A percentile compares a stretch with the other conserved stretches of the same genome.
Evolutionary conservation across 2,113 vertebrate species (phyloP).

Genomic region (Myrmecobius fasciatus): DNA sequence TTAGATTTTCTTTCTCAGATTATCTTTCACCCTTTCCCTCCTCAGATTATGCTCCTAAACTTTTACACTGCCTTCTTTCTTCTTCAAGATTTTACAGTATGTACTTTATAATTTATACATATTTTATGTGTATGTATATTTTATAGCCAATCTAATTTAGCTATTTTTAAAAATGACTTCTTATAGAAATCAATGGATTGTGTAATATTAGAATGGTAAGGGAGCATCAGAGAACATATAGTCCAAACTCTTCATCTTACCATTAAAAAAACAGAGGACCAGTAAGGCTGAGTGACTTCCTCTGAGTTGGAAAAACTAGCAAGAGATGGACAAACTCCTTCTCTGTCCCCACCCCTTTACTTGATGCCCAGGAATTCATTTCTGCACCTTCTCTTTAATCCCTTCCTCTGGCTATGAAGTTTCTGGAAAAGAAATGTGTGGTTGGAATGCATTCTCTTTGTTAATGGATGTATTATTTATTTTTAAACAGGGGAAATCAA

Average conservation of each 20-base stretch:
- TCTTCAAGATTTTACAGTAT: constrained; percentile 22
- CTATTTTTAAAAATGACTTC: neutral
- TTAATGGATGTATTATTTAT: neutral
- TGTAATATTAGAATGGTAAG: neutral
- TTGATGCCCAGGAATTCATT: constrained; percentile 19
- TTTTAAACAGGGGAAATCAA: neutral
- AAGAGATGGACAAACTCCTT: neutral
- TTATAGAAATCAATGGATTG: neutral
- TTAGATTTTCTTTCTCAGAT: neutral
- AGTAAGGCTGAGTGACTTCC: neutral
- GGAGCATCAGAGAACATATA: neutral
- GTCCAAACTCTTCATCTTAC: neutral
- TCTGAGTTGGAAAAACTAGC: neutral
- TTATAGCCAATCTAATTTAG: constrained; percentile 15
- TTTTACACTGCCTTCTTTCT: neutral
- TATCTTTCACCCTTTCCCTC: neutral
- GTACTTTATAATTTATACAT: constrained; percentile 30
- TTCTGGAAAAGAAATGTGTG: neutral
- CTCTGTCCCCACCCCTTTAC: neutral
- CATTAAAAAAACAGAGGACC: neutral
- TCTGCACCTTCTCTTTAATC: constrained; percentile 3
- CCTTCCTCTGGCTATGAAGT: neutral
- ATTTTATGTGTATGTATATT: neutral
- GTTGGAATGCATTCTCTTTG: neutral
- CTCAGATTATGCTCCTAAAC: neutral